A percentile compares a stretch with the other conserved stretches of the same genome.
These are phyloP conservation scores for Enteromius trimaculatus DNA, from an alignment of 2,797 vertebrate species.

Conservation along the genomic window DNA sequence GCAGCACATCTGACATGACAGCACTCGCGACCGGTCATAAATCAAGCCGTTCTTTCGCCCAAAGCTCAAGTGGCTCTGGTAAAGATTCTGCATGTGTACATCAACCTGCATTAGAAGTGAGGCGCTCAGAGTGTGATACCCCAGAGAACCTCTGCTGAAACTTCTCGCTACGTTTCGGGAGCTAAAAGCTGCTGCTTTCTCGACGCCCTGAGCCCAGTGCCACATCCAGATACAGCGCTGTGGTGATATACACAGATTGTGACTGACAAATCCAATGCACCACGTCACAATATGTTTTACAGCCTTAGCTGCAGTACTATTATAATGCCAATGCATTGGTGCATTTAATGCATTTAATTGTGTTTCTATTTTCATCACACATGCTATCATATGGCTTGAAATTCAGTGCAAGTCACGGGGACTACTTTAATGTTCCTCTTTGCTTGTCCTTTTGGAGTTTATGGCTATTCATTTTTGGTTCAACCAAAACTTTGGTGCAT, in stretches of 20 bases:
- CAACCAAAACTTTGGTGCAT: too few relatives aligned
- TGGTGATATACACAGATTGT: not conserved
- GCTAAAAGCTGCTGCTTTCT: constrained; percentile 37
- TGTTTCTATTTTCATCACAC: not conserved
- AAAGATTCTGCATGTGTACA: constrained; percentile 47
- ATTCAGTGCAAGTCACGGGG: not conserved
- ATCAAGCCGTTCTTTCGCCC: constrained; percentile 50
- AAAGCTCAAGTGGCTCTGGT: constrained; percentile 43
- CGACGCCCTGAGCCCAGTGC: not conserved
- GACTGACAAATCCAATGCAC: constrained; percentile 1
- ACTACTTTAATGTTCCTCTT: not conserved
- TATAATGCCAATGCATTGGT: not conserved
- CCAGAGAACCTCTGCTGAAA: constrained; percentile 35
- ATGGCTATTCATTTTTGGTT: too few relatives aligned
- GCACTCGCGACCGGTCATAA: constrained; percentile 50
- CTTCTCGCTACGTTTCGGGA: constrained; percentile 7
- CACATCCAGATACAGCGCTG: constrained; percentile 13
- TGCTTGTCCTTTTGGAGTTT: not conserved
- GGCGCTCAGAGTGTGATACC: constrained; percentile 38
- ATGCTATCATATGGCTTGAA: not conserved
- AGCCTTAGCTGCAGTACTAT: not conserved
- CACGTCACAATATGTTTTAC: not conserved
- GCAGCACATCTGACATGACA: constrained; percentile 52
- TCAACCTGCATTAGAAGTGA: constrained; percentile 50
- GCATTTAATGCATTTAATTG: too few relatives aligned